A percentile compares a stretch with the other conserved stretches of the same genome.
Conservation (phyloP, 2,113 vertebrate species). For the Glaucidium brasilianum region DNA sequence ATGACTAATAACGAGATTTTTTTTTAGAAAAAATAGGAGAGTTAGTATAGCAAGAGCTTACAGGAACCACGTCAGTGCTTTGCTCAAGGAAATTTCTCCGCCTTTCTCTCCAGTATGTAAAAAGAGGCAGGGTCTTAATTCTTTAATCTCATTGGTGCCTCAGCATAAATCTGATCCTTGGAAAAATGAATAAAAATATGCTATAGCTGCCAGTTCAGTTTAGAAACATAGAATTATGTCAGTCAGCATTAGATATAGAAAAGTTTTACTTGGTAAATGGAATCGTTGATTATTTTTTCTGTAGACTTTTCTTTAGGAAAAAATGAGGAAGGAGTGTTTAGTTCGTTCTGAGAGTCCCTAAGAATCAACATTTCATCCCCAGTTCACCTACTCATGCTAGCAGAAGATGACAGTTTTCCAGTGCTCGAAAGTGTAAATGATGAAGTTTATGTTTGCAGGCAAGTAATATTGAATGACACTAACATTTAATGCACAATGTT, state of each 20-base stretch:
- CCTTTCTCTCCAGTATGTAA: not conserved
- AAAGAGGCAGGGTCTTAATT: not conserved
- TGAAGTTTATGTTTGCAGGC: not conserved
- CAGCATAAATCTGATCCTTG: not conserved
- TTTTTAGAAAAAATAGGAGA: not conserved
- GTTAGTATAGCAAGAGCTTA: not conserved
- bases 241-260: not conserved
- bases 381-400: not conserved
- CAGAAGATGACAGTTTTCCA: not conserved
- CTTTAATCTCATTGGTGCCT: not conserved
- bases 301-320: not conserved
- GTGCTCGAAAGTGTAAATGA: not conserved
- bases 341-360: not conserved
- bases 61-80: not conserved
- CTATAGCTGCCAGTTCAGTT: not conserved
- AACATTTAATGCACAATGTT: not conserved
- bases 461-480: not conserved
- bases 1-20: not conserved
- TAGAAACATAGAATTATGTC: not conserved
- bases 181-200: not conserved
- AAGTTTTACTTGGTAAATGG: not conserved
- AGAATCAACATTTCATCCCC: not conserved
- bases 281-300: not conserved
- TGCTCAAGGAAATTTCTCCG: not conserved
- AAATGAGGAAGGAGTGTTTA: not conserved